Evolutionary conservation across 2,797 vertebrate species (phyloP), one percentile per base, ranked within the genome.

Genomic region (Clamator glandarius): DNA sequence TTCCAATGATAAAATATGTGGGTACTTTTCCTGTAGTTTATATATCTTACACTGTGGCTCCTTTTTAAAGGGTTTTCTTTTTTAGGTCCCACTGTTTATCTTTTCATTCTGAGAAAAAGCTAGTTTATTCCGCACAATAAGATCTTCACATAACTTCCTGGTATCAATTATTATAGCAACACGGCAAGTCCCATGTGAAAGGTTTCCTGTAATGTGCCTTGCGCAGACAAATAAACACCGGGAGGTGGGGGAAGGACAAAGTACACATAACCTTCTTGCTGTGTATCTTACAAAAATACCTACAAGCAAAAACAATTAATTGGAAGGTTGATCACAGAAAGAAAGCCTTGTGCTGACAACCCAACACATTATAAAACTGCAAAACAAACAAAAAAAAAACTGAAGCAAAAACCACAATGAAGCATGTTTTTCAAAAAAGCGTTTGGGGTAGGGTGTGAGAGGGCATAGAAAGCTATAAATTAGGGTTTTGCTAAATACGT

Each of bases 111-210:
- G 85, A 96, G 94, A 96, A 96, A 97, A 91, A 93, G 52, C 78
- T 89, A 63, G 96, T 96, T 98, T 97, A 97, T 97, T 97, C 97
- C 97, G 97, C 94, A 96, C 95, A 92, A 69, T 82, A 97, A 97
- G 96, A 97, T 97, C 97, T 98, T 98, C 97, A 97, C 93, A 87
- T 97, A 98, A 97, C 97, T 97, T 98, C 97, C 95, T 8, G 3
- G 96, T 92, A 97, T 97, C 97, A 97, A 97, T 97, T 98, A 97
- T 96, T 90, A 90, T 36, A 75, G 95, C 58, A 3, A 95, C 96
- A 93, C 19, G 76, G 96, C 88, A 97, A 95, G 92, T 97, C 95
- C 96, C 59, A 2, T 97, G 97, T 97, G 97, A 97, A 98, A 97
- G 97, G 94, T 97, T 97, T 94, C 87, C 94, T 96, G 94, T 96